A percentile compares a stretch with the other conserved stretches of the same genome.
Evolutionary conservation across 2,797 vertebrate genomes (phyloP).

Genomic region (Bradypodion pumilum): DNA sequence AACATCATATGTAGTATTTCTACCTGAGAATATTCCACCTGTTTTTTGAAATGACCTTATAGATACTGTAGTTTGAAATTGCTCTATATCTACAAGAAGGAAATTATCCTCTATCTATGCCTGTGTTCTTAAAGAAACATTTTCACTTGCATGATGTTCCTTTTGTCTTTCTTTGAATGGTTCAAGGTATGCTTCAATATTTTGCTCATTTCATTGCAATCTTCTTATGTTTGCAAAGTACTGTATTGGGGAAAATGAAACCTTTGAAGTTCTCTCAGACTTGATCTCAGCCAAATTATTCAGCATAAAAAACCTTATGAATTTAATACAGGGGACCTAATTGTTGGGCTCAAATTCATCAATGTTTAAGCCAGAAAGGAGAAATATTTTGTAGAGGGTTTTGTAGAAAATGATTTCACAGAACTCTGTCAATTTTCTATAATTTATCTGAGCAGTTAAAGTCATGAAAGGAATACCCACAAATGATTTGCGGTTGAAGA

Average conservation of each 20-base stretch:
- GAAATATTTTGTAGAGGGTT: background rate
- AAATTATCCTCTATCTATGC: constrained; percentile 18
- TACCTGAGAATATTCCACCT: constrained; percentile 5
- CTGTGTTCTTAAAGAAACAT: constrained; percentile 15
- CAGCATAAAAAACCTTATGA: background rate
- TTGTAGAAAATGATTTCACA: background rate
- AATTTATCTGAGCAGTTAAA: background rate
- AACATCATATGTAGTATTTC: background rate
- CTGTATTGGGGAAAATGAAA: constrained; percentile 4
- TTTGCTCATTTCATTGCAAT: constrained; percentile 21
- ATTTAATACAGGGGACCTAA: background rate
- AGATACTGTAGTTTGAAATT: constrained; percentile 7
- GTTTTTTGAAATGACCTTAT: constrained; percentile 7
- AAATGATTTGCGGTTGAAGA: background rate
- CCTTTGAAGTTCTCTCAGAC: constrained; percentile 13
- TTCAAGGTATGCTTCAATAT: constrained; percentile 12
- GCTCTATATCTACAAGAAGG: constrained; percentile 3
- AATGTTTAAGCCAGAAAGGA: constrained; percentile 25
- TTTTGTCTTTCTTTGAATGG: constrained; percentile 14
- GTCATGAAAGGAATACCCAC: background rate
- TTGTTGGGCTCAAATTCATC: background rate
- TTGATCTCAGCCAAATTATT: constrained; percentile 15
- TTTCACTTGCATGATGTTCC: constrained; percentile 7
- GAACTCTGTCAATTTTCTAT: background rate
- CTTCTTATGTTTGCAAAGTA: constrained; percentile 15